These are phyloP conservation scores for Shargacucullia verbasci DNA, from an alignment of 2,888 invertebrate species.

Conservation along the genomic window DNA sequence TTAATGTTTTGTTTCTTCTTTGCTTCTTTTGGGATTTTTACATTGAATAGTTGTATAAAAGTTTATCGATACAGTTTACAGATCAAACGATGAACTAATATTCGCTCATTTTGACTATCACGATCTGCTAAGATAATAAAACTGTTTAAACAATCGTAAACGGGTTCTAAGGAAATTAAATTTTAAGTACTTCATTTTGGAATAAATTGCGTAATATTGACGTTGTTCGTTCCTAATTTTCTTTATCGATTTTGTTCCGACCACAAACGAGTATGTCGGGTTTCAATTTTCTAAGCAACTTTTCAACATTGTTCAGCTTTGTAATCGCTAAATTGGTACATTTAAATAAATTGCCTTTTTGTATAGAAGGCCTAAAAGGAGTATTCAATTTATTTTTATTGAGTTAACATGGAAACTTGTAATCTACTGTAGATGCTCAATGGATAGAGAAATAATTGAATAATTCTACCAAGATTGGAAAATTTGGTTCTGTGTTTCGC, in stretches of 20 bases:
- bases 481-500: not conserved
- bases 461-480: conserved; percentile 12
- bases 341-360: conserved; percentile 55
- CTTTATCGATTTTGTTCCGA: conserved; percentile 38
- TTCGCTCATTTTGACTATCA: not conserved
- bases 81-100: too few relatives aligned
- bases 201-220: conserved; percentile 26
- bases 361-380: conserved; percentile 30
- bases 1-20: too few relatives aligned
- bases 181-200: conserved; percentile 16
- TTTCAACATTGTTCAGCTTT: conserved; percentile 47
- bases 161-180: conserved; percentile 8
- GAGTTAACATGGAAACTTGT: conserved; percentile 42
- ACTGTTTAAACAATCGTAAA: not conserved
- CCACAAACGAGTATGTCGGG: conserved; percentile 31
- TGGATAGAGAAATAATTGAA: conserved; percentile 28
- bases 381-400: conserved; percentile 51
- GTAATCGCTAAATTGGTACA: conserved; percentile 51
- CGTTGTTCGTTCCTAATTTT: conserved; percentile 31
- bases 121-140: conserved; percentile 2
- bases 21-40: too few relatives aligned
- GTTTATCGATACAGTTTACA: too few relatives aligned
- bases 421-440: conserved; percentile 22
- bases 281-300: conserved; percentile 48
- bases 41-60: too few relatives aligned